Conservation (phyloP, 30 jellyfish, hydroid and myxozoan genomes). For the Aurelia aurita complex sp. Pacific region DNA sequence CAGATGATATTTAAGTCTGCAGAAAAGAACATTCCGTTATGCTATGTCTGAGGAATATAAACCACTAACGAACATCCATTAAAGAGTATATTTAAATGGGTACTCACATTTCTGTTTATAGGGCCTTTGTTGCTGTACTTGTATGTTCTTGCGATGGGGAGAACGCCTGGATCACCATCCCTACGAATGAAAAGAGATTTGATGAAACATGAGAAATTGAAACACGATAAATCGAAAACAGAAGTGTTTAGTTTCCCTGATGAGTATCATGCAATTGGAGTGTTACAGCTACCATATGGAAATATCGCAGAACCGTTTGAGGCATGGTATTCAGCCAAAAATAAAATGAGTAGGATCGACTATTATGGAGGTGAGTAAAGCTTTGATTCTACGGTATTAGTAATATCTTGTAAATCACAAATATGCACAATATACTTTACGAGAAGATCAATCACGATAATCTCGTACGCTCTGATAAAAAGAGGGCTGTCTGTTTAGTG, state of each 20-base stretch:
- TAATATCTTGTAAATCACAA: background rate
- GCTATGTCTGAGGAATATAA: background rate
- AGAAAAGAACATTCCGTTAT: background rate
- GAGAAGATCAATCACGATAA: too few relatives aligned
- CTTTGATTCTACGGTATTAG: background rate
- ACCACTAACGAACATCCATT: background rate
- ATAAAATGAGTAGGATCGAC: constrained; percentile 91
- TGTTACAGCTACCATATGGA: constrained; percentile 86
- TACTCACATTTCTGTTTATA: constrained; percentile 16
- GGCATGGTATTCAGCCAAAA: constrained; percentile 86
- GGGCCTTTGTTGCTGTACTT: constrained; percentile 3
- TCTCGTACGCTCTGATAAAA: too few relatives aligned
- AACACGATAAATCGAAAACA: background rate
- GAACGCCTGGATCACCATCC: background rate
- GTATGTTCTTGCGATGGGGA: constrained; percentile 14
- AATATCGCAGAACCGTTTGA: constrained; percentile 91
- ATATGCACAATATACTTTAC: background rate
- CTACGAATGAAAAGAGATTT: constrained; percentile 25
- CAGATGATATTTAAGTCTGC: background rate
- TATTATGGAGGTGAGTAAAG: constrained; percentile 84
- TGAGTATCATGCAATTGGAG: constrained; percentile 81
- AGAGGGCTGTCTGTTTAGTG: too few relatives aligned
- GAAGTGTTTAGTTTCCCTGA: constrained; percentile 68
- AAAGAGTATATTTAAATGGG: background rate
- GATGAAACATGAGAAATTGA: background rate